Conservation (phyloP, 2,888 invertebrate genomes). For the Heterodera filipjevi region DNA sequence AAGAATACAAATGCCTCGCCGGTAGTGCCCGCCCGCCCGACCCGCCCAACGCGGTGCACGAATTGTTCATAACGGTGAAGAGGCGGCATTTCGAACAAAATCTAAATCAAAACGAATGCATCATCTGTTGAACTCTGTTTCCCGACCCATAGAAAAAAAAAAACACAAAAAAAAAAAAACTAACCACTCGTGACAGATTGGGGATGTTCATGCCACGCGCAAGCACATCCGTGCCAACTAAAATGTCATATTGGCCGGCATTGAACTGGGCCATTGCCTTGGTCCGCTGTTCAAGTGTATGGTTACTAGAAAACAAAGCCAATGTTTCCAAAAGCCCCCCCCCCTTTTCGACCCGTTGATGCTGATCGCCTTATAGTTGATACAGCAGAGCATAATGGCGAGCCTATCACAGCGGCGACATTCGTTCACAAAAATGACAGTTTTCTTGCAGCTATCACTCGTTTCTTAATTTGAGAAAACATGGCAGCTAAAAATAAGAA, state of each 20-base stretch:
- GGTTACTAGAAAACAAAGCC: background rate
- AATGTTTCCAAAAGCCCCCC: background rate
- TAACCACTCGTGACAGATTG: constrained; percentile 13
- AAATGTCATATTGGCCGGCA: constrained; percentile 10
- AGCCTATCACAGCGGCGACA: constrained; percentile 17
- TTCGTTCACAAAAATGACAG: constrained; percentile 20
- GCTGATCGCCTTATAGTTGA: constrained; percentile 5
- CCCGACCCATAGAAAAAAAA: background rate
- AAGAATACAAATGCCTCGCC: constrained; percentile 26
- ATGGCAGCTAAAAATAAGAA: background rate
- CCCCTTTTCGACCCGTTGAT: constrained; percentile 3
- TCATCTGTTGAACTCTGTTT: no score
- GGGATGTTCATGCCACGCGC: constrained; percentile 26
- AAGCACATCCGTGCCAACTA: constrained; percentile 21
- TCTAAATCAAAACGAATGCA: background rate
- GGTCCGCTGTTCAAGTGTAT: constrained; percentile 13
- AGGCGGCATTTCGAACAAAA: constrained; percentile 24
- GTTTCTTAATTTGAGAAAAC: background rate
- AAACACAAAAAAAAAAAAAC: background rate
- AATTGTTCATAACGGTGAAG: constrained; percentile 22
- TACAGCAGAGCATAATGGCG: background rate
- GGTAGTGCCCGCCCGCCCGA: constrained; percentile 21
- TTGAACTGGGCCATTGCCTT: constrained; percentile 16
- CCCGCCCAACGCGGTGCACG: constrained; percentile 24
- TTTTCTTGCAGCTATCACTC: background rate